phyloP scores from a whole-genome alignment of 2,113 vertebrate species.

The Passer montanus region DNA sequence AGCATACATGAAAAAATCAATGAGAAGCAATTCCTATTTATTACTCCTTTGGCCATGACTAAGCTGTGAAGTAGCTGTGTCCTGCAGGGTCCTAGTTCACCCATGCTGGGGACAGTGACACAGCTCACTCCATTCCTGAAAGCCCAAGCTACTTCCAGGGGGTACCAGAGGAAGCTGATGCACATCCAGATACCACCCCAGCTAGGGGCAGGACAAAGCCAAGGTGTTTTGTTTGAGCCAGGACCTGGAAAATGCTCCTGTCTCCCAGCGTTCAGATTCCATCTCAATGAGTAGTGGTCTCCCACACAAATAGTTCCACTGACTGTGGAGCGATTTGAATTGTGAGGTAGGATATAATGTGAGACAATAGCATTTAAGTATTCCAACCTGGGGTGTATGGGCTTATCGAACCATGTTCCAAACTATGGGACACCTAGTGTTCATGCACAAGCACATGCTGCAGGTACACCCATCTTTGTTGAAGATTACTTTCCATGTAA shows the following conservation, averaged over 20 bases:
- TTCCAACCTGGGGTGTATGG: fast-evolving
- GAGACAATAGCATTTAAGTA: neutral
- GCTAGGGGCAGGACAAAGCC: neutral
- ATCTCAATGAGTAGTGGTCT: neutral
- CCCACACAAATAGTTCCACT: neutral
- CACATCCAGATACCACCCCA: neutral
- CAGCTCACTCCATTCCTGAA: neutral
- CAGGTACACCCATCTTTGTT: neutral
- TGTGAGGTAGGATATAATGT: neutral
- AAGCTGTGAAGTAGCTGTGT: neutral
- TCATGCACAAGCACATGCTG: neutral
- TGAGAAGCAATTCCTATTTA: neutral
- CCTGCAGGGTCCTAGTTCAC: neutral
- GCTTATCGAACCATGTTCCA: neutral
- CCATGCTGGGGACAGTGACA: neutral
- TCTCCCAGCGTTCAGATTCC: neutral
- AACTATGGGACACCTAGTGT: neutral
- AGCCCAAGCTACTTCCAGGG: neutral
- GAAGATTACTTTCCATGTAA: neutral
- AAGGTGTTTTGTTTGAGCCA: neutral
- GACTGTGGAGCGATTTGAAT: neutral
- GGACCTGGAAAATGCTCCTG: neutral
- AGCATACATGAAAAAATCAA: neutral
- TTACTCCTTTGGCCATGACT: neutral
- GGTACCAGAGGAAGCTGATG: neutral